Percentiles rank a stretch among this genome's conserved stretches.
phyloP scores from a whole-genome alignment of 2,113 vertebrate species.

The Sander lucioperca region DNA sequence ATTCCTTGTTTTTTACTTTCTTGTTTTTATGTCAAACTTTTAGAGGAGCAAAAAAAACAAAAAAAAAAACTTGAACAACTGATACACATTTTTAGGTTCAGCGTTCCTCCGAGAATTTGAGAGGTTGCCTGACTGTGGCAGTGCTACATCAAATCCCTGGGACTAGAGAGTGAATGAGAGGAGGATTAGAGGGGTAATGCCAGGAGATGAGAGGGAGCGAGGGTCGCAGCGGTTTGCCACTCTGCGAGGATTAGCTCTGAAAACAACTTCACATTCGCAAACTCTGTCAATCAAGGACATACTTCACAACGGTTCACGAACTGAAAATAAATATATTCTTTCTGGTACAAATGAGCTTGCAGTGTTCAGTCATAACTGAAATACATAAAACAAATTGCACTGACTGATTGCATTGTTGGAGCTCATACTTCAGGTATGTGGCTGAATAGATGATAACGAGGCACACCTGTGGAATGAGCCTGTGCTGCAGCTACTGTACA shows the following conservation, averaged over 20 bases:
- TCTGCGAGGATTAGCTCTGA: conserved; percentile 85
- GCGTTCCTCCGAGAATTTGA: conserved; percentile 57
- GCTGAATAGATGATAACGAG: conserved; percentile 13
- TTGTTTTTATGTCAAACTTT: conserved; percentile 21
- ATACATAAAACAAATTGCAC: background rate
- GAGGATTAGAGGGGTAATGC: conserved; percentile 90
- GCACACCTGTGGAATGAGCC: conserved; percentile 70
- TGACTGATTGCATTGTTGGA: background rate
- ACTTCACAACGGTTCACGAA: conserved; percentile 46
- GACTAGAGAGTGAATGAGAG: conserved; percentile 84
- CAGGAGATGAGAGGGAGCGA: conserved; percentile 75
- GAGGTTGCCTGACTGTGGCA: conserved; percentile 65
- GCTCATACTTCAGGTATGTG: conserved; percentile 14
- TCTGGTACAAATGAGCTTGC: background rate
- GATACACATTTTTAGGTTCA: conserved; percentile 26
- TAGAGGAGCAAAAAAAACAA: background rate
- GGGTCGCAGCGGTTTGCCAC: conserved; percentile 83
- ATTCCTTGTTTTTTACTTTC: conserved; percentile 19
- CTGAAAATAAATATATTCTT: background rate
- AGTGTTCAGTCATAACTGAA: background rate
- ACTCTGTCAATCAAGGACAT: conserved; percentile 71
- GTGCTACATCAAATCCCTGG: conserved; percentile 81
- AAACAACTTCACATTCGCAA: conserved; percentile 77
- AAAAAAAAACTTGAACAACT: conserved; percentile 11
- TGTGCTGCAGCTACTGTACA: conserved; percentile 3